These are phyloP conservation scores for Ochlodes sylvanus DNA, from an alignment of 2,888 invertebrate genomes.

Conservation along the genomic window DNA sequence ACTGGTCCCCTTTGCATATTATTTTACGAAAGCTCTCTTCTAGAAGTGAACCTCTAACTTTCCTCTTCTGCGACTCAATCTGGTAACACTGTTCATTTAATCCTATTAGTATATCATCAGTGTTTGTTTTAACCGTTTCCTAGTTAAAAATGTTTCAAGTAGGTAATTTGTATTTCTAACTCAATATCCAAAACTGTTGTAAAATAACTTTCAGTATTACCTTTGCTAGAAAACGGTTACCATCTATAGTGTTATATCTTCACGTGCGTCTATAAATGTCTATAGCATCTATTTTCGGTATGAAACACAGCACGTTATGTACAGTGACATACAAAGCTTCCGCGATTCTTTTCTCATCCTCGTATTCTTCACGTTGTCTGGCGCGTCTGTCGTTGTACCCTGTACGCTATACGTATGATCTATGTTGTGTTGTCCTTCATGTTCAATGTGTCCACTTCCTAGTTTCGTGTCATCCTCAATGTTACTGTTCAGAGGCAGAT, in stretches of 20 bases:
- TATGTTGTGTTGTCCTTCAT: constrained; percentile 48
- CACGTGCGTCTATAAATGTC: constrained; percentile 38
- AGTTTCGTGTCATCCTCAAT: constrained; percentile 44
- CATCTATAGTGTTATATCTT: constrained; percentile 10
- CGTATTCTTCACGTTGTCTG: background rate
- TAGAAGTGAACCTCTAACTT: constrained; percentile 35
- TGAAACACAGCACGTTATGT: constrained; percentile 46
- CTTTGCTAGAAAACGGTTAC: constrained; percentile 18
- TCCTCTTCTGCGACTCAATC: constrained; percentile 36
- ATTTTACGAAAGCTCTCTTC: constrained; percentile 29
- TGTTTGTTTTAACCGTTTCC: constrained; percentile 14
- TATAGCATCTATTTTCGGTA: constrained; percentile 42
- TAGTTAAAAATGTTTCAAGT: background rate
- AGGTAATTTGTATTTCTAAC: background rate
- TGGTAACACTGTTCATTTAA: constrained; percentile 31
- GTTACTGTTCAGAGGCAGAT: constrained; percentile 72
- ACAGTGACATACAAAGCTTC: constrained; percentile 45
- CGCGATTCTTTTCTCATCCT: constrained; percentile 16
- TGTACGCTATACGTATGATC: constrained; percentile 42
- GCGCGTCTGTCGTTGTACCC: constrained; percentile 46
- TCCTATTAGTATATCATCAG: constrained; percentile 12
- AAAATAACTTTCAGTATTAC: background rate
- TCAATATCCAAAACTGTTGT: too few relatives aligned
- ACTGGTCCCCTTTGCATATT: constrained; percentile 32
- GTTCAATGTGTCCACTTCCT: constrained; percentile 42